Conservation (phyloP, 2,113 vertebrate species). For the Mirounga angustirostris region DNA sequence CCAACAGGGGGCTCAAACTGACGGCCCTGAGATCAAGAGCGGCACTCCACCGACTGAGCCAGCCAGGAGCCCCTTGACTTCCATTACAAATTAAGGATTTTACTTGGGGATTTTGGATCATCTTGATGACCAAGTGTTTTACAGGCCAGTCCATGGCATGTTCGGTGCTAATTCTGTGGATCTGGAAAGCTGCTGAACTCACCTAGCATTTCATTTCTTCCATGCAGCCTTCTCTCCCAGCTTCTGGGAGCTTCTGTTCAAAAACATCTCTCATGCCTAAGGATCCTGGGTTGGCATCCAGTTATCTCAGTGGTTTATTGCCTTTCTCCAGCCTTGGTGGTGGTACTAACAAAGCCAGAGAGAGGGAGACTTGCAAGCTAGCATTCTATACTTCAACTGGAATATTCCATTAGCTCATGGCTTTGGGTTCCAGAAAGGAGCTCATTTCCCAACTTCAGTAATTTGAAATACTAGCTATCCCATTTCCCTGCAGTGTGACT, state of each 20-base stretch:
- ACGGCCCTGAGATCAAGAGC: neutral
- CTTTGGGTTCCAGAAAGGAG: slow-evolving; percentile 1
- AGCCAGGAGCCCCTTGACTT: neutral
- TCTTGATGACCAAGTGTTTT: neutral
- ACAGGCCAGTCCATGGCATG: neutral
- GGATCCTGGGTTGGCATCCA: neutral
- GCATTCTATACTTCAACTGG: neutral
- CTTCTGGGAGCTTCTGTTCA: neutral
- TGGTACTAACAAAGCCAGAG: neutral
- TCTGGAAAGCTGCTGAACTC: neutral
- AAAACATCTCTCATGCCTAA: neutral
- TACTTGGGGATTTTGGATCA: neutral
- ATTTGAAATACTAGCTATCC: neutral
- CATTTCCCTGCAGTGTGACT: neutral
- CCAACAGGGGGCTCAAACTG: neutral
- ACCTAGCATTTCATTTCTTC: neutral
- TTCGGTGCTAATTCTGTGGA: neutral
- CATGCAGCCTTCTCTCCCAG: neutral
- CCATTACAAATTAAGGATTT: neutral
- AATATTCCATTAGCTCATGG: slow-evolving; percentile 17
- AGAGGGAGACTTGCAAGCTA: slow-evolving; percentile 13
- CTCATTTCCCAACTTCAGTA: slow-evolving; percentile 40
- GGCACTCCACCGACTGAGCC: neutral
- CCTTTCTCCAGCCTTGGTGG: neutral
- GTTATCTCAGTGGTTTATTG: neutral